phyloP scores from a whole-genome alignment of 2,888 invertebrate genomes.

The Apoda limacodes region DNA sequence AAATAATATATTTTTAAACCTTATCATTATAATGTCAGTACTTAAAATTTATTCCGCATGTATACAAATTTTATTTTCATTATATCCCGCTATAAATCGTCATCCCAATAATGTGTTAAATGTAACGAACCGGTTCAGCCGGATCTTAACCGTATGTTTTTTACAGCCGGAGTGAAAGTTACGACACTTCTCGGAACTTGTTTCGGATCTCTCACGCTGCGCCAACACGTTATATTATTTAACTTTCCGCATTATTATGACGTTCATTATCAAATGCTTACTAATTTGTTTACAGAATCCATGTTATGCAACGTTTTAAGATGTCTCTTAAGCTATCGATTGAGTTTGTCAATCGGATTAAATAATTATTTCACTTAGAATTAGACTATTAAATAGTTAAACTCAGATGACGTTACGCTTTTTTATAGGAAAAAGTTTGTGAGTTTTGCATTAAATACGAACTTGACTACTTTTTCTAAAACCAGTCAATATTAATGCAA shows the following conservation, averaged over 20 bases:
- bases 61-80: background rate
- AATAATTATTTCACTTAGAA: too few relatives aligned
- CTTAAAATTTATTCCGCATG: background rate
- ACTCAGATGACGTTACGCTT: too few relatives aligned
- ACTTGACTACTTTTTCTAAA: too few relatives aligned
- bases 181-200: conserved; percentile 42
- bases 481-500: too few relatives aligned
- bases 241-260: conserved; percentile 46
- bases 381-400: too few relatives aligned
- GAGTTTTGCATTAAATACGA: too few relatives aligned
- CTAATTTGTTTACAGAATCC: conserved; percentile 27
- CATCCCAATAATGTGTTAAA: background rate
- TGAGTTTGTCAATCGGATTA: too few relatives aligned
- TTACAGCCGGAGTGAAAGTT: conserved; percentile 49
- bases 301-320: background rate
- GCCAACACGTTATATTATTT: conserved; percentile 35
- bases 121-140: conserved; percentile 29
- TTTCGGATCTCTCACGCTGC: conserved; percentile 37
- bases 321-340: too few relatives aligned
- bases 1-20: too few relatives aligned
- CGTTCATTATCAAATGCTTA: conserved; percentile 39
- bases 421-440: too few relatives aligned
- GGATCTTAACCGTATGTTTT: conserved; percentile 51
- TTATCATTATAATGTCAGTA: background rate
- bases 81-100: too few relatives aligned